Evolutionary conservation across 2,888 invertebrate species (phyloP).

Genomic region (Mythimna lalbum): DNA sequence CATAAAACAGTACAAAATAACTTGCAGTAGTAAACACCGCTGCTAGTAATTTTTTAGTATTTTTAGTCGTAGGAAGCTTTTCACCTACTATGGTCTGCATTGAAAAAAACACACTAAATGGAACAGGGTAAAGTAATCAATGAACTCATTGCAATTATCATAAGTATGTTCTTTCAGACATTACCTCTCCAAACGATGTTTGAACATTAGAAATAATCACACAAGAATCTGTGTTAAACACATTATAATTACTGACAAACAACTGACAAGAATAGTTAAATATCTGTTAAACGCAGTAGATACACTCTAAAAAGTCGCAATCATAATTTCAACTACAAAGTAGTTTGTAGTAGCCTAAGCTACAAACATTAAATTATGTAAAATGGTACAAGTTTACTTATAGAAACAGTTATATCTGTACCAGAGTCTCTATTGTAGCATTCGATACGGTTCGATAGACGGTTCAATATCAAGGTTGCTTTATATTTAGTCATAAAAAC

Average conservation of each 20-base stretch:
- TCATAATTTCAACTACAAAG: conserved; percentile 33
- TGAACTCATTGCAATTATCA: neutral
- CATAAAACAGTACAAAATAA: neutral
- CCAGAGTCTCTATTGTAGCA: neutral
- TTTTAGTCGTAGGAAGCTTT: neutral
- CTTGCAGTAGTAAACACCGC: too few relatives aligned
- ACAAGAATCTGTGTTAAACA: conserved; percentile 47
- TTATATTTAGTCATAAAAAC: conserved; percentile 4
- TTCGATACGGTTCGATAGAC: conserved; percentile 12
- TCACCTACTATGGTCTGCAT: too few relatives aligned
- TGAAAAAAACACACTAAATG: neutral
- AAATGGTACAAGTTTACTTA: too few relatives aligned
- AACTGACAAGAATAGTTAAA: conserved; percentile 17
- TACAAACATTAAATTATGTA: conserved; percentile 16
- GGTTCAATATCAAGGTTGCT: conserved; percentile 30
- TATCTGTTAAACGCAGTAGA: conserved; percentile 20
- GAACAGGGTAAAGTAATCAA: neutral
- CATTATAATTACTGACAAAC: conserved; percentile 44
- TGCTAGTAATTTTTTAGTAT: too few relatives aligned
- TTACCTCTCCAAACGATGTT: conserved; percentile 18
- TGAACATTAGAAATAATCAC: conserved; percentile 19
- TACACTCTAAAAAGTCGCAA: conserved; percentile 21
- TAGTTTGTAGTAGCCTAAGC: conserved; percentile 5
- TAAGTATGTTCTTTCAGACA: conserved; percentile 27
- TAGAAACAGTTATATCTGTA: neutral